Percentiles rank a stretch among this genome's conserved stretches.
phyloP scores from a whole-genome alignment of 2,888 invertebrate genomes.

The Zaprionus bogoriensis region DNA sequence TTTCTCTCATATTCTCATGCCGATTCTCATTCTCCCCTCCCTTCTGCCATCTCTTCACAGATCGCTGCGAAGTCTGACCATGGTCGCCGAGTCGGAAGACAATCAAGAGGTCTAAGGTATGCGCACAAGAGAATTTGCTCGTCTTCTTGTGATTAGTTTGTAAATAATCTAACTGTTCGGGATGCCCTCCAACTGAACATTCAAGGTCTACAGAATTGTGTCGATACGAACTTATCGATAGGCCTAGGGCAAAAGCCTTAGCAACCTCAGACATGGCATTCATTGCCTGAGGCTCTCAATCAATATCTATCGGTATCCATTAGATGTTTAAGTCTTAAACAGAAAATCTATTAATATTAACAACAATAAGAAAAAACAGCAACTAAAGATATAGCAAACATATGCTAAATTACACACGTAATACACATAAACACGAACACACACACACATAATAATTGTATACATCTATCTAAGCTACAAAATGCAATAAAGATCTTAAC shows the following conservation, averaged over 20 bases:
- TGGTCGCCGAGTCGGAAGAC: slow-evolving; percentile 76
- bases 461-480: slow-evolving; percentile 59
- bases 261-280: slow-evolving; percentile 19
- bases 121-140: slow-evolving; percentile 51
- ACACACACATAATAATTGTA: slow-evolving; percentile 37
- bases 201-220: slow-evolving; percentile 3
- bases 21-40: not conserved
- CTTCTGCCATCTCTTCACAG: slow-evolving; percentile 47
- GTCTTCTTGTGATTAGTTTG: slow-evolving; percentile 72
- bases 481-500: slow-evolving; percentile 65
- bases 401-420: slow-evolving; percentile 21
- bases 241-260: slow-evolving; percentile 15
- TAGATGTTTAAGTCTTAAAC: slow-evolving; percentile 36
- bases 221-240: not conserved
- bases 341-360: slow-evolving; percentile 47
- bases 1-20: not conserved
- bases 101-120: slow-evolving; percentile 58
- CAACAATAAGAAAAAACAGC: slow-evolving; percentile 23
- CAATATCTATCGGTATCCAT: slow-evolving; percentile 30
- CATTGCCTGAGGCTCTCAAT: slow-evolving; percentile 39
- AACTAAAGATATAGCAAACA: slow-evolving; percentile 19
- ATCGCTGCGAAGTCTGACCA: slow-evolving; percentile 82
- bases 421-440: not conserved
- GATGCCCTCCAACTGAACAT: slow-evolving; percentile 35
- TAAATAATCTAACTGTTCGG: slow-evolving; percentile 60